These are phyloP conservation scores for Lissocephala sabroskyi DNA, from an alignment of 2,888 invertebrate genomes.

Conservation along the genomic window DNA sequence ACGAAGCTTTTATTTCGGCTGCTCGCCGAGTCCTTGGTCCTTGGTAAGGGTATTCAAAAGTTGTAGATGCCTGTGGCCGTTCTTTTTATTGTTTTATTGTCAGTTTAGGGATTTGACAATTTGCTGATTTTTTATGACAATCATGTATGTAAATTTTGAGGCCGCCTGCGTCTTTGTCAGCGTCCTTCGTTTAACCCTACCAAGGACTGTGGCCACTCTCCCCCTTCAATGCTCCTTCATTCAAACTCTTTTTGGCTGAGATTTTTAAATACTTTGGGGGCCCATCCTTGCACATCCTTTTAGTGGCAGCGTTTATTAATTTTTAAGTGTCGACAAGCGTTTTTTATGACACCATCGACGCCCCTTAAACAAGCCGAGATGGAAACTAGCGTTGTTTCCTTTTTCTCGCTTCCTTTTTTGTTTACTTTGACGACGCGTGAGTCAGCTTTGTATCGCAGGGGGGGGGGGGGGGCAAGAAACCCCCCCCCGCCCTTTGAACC, in stretches of 20 bases:
- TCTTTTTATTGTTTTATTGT: constrained; percentile 66
- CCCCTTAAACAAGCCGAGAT: constrained; percentile 19
- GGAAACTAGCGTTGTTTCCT: constrained; percentile 60
- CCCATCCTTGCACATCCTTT: constrained; percentile 17
- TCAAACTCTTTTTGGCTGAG: constrained; percentile 37
- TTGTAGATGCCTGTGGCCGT: too few species aligned
- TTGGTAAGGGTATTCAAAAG: too few species aligned
- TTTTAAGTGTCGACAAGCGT: constrained; percentile 57
- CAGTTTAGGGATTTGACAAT: constrained; percentile 65
- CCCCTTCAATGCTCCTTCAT: constrained; percentile 42
- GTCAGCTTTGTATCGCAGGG: too few species aligned
- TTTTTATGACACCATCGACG: constrained; percentile 47
- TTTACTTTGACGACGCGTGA: constrained; percentile 8
- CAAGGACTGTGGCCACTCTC: constrained; percentile 32
- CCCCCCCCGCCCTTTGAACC: too few species aligned
- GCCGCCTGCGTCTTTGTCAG: too few species aligned
- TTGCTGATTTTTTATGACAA: constrained; percentile 65
- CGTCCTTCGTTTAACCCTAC: not conserved
- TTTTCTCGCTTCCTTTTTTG: constrained; percentile 2
- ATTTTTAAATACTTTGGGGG: constrained; percentile 60
- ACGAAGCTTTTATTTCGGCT: too few species aligned
- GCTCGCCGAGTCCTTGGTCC: too few species aligned
- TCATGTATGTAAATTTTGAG: constrained; percentile 66
- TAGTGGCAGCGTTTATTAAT: constrained; percentile 50
- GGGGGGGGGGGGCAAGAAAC: too few species aligned